Evolutionary conservation across 2,888 invertebrate genomes (phyloP).

Genomic region (Latrodectus elegans): DNA sequence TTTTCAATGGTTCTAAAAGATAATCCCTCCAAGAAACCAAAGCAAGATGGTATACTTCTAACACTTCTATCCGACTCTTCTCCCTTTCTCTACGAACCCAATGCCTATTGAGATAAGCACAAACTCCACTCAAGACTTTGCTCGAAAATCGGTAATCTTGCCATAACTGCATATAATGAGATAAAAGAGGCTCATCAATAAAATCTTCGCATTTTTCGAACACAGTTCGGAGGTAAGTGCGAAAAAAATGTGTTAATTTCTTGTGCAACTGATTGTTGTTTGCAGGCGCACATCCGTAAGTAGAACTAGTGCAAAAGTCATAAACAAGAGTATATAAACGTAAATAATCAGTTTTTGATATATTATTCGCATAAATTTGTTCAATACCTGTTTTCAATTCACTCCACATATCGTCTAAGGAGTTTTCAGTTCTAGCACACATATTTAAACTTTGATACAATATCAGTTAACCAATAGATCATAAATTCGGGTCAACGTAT

Average conservation of each 20-base stretch:
- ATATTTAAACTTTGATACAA: slow-evolving; percentile 27
- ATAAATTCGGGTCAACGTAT: slow-evolving; percentile 28
- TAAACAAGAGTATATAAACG: slow-evolving; percentile 60
- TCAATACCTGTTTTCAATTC: slow-evolving; percentile 59
- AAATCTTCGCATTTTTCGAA: slow-evolving; percentile 54
- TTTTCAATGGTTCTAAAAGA: slow-evolving; percentile 82
- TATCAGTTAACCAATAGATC: slow-evolving; percentile 20
- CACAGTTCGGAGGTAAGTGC: slow-evolving; percentile 31
- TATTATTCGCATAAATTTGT: slow-evolving; percentile 58
- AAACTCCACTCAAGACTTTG: slow-evolving; percentile 96
- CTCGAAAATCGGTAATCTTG: slow-evolving; percentile 98
- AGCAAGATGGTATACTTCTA: slow-evolving; percentile 88
- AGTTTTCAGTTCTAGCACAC: slow-evolving; percentile 24
- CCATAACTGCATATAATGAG: slow-evolving; percentile 98
- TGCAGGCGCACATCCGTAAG: slow-evolving; percentile 30
- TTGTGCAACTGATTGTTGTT: slow-evolving; percentile 46
- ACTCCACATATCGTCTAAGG: slow-evolving; percentile 47
- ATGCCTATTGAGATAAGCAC: slow-evolving; percentile 96
- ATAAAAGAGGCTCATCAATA: slow-evolving; percentile 90
- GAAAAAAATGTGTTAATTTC: slow-evolving; percentile 45
- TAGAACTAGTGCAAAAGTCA: slow-evolving; percentile 51
- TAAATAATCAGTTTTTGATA: slow-evolving; percentile 56
- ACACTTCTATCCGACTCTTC: slow-evolving; percentile 96
- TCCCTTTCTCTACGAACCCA: slow-evolving; percentile 99
- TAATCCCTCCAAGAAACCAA: slow-evolving; percentile 87